Evolutionary conservation across 2,888 invertebrate species (phyloP), one percentile per base, ranked within the genome.

Genomic region (Drosophila rellima): DNA sequence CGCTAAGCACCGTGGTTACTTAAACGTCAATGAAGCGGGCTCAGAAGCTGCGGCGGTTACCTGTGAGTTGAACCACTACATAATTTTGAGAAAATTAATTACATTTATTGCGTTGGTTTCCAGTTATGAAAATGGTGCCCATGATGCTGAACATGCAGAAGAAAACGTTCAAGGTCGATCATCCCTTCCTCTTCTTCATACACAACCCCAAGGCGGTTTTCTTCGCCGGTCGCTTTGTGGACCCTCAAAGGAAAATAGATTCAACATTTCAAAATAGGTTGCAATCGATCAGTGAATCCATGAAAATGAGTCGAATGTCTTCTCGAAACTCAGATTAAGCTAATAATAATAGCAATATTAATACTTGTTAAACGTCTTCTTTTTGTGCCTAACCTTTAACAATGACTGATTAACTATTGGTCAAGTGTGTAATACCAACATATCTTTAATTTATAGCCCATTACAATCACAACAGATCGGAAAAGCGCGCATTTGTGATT

Each of bases 41-140:
- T 96, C 96, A 0, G 97, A 97, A 91, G 97, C 97, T 0, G 96
- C 97, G 10, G 97, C 97, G 0, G 97, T 96, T 15, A 96, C 97
- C 31, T 80, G 92, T 92, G 78, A 88, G 84, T 65, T 1, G 2
- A 23, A 15, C 23, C 1, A 2, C 8, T 2, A 8, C 18, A 2
- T 1, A 2, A 1, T 10, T 11, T 0, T 20, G 6, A 37, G 13
- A 2, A 13, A 23, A 44, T 4, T 3, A 5, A 33, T 15, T 35
- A 5, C 1, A 47, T 20, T 31, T 6, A 29, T 10, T 40, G 4
- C 42, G 45, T 57, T 20, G 33, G 0, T 45, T 70, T 80, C 13
- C 47, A 92, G 91, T 67, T 77, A 59, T 90, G 50, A 90, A 90
- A 78, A 70, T 90, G 33, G 80, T 85, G 3, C 90, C 90, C 2